Conservation (phyloP, 2,113 vertebrate species). For the Epinephelus lanceolatus region DNA sequence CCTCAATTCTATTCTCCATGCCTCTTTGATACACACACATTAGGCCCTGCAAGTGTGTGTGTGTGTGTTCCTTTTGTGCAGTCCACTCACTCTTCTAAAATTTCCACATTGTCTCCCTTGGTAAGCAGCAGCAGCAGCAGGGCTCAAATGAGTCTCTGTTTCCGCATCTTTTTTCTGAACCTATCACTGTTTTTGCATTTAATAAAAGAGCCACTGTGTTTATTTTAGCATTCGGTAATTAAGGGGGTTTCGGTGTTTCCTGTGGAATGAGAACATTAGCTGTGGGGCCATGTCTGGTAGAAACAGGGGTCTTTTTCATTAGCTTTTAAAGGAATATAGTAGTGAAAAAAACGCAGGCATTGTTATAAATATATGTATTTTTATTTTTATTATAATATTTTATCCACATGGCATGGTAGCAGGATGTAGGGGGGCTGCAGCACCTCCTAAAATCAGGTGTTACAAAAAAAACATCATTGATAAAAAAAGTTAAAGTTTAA, state of each 20-base stretch:
- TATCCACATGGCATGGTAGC: too few species aligned
- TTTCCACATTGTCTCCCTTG: conserved; percentile 80
- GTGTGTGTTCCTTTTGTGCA: conserved; percentile 75
- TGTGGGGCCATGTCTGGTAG: too few species aligned
- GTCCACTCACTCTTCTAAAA: conserved; percentile 79
- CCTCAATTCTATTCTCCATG: conserved; percentile 79
- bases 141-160: conserved; percentile 74
- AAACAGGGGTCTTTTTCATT: too few species aligned
- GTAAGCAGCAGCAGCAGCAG: conserved; percentile 47
- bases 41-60: conserved; percentile 69
- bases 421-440: too few species aligned
- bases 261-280: too few species aligned
- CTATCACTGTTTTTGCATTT: conserved; percentile 35
- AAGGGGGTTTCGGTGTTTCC: conserved; percentile 20
- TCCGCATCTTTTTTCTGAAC: conserved; percentile 44
- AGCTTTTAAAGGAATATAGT: too few species aligned
- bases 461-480: too few species aligned
- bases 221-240: conserved; percentile 50
- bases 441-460: too few species aligned
- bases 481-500: too few species aligned
- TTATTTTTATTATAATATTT: too few species aligned
- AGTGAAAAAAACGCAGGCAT: too few species aligned
- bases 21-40: conserved; percentile 80
- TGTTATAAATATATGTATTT: too few species aligned
- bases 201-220: conserved; percentile 48